Conservation (phyloP, 2,888 invertebrate species). For the Lamproptera curius region DNA sequence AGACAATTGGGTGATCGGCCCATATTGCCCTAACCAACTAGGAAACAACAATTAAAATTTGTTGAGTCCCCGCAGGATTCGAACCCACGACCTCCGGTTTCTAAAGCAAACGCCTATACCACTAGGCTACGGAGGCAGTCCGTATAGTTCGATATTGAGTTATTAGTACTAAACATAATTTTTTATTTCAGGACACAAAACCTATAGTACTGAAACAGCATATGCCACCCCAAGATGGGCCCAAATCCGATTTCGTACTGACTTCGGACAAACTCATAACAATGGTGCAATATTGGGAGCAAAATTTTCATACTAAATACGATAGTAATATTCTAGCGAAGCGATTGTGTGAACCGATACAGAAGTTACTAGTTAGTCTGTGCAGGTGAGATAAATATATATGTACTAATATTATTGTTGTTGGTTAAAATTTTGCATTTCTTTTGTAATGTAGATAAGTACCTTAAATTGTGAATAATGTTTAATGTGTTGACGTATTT, state of each 20-base stretch:
- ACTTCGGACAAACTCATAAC: constrained; percentile 65
- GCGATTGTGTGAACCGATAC: constrained; percentile 46
- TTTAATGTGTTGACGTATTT: too few species aligned
- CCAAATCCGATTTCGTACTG: constrained; percentile 56
- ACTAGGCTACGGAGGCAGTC: too few species aligned
- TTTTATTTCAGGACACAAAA: constrained; percentile 54
- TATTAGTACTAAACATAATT: constrained; percentile 1
- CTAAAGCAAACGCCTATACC: too few species aligned
- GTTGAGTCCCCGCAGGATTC: too few species aligned
- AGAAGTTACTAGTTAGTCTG: constrained; percentile 56
- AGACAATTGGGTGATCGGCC: too few species aligned
- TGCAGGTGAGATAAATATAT: constrained; percentile 53
- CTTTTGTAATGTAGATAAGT: too few species aligned
- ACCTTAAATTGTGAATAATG: too few species aligned
- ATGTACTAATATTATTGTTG: too few species aligned
- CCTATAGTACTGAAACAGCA: constrained; percentile 56
- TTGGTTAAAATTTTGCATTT: too few species aligned
- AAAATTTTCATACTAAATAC: constrained; percentile 44
- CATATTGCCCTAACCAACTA: too few species aligned
- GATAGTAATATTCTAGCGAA: constrained; percentile 35
- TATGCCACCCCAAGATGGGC: constrained; percentile 50
- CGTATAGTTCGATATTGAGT: neutral
- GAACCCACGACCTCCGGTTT: too few species aligned
- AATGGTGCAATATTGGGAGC: constrained; percentile 66
- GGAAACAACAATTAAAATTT: too few species aligned